Evolutionary conservation across 1,140 invertebrate species (phyloP), one percentile per base, ranked within the genome.

Genomic region (Parasteatoda tepidariorum): DNA sequence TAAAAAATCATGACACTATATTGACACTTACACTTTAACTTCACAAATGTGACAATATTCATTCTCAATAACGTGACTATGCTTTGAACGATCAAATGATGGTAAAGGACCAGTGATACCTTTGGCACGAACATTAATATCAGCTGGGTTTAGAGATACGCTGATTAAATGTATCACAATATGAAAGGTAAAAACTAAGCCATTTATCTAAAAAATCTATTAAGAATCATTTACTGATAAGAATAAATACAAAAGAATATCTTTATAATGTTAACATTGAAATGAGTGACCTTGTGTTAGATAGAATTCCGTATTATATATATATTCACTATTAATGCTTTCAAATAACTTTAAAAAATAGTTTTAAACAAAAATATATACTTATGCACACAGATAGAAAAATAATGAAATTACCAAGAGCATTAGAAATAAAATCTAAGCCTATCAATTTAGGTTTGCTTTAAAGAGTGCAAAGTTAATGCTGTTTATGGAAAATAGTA

Each of bases 11-110:
- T 15, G 13, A 2, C 59, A 31, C 13, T 18, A 33, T 48, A 79
- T 3, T 22, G 76, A 30, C 28, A 89, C 89, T 89, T 88, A 90
- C 90, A 91, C 90, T 86, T 92, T 91, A 85, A 97, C 94, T 88
- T 97, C 95, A 89, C 97, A 99, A 83, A 98, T 90, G 87, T 98
- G 95, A 88, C 97, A 99, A 55, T 95, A 91, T 54, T 96, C 95
- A 90, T 97, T 95, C 89, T 98, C 97, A 87, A 98, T 98, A 6
- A 98, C 96, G 90, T 98, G 97, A 28, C 92, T 91, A 90, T 98
- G 96, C 85, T 94, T 93, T 2, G 90, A 90, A 18, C 96, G 91
- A 89, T 98, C 96, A 88, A 98, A 96, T 87, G 95, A 93, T 0
- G 95, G 94, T 48, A 88, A 83, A 57, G 86, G 87, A 55, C 85